Percentiles rank a stretch among this genome's conserved stretches.
Evolutionary conservation across 2,113 vertebrate species (phyloP).

Genomic region (Danionella cerebrum): DNA sequence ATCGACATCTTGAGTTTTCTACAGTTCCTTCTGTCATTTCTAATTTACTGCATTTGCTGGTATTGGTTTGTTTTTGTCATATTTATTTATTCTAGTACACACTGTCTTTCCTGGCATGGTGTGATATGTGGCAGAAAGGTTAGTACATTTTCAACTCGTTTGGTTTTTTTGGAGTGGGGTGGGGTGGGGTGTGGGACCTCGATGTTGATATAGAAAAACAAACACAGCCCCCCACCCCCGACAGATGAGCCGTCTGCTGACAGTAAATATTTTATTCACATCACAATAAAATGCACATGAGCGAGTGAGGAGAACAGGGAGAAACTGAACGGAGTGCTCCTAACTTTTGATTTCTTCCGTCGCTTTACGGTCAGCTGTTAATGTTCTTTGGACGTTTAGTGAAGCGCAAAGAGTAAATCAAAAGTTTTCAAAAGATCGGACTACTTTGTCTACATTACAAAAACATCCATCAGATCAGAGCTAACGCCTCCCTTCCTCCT

Average conservation of each 20-base stretch:
- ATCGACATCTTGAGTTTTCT: too few species aligned
- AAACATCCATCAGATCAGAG: not conserved
- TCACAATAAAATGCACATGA: slow-evolving; percentile 30
- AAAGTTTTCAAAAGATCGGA: too few species aligned
- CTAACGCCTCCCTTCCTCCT: not conserved
- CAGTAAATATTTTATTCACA: slow-evolving; percentile 38
- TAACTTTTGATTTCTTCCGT: not conserved
- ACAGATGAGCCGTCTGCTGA: too few species aligned
- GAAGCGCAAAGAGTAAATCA: too few species aligned
- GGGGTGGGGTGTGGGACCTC: too few species aligned
- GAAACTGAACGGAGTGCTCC: not conserved
- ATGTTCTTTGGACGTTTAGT: not conserved
- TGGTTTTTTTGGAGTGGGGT: too few species aligned
- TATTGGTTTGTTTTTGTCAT: not conserved
- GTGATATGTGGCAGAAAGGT: not conserved
- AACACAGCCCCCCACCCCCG: not conserved
- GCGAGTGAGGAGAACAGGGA: slow-evolving; percentile 8
- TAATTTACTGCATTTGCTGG: too few species aligned
- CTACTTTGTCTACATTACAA: not conserved
- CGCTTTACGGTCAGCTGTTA: not conserved
- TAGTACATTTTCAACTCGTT: too few species aligned
- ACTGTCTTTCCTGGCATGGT: not conserved
- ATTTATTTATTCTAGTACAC: slow-evolving; percentile 2
- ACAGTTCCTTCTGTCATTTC: too few species aligned
- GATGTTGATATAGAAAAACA: too few species aligned